Evolutionary conservation across 37 sponge, comb jelly and placozoan genomes (phyloP).

Genomic region (Ianthella basta): DNA sequence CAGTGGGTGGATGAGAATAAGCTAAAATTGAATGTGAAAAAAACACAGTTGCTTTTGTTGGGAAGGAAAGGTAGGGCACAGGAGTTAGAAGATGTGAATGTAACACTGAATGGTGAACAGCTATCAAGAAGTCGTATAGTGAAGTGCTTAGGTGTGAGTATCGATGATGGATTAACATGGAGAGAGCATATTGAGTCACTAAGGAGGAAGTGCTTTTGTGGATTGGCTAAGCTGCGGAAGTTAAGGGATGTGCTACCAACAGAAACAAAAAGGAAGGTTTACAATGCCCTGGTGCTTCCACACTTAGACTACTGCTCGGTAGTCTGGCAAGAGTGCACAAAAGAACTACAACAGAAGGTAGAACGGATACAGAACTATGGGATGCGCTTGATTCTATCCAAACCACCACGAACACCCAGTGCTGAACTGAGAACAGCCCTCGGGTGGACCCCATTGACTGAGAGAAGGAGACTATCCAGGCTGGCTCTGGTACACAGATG

Average conservation of each 20-base stretch:
- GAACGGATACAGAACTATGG: slow-evolving; percentile 33
- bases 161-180: slow-evolving; percentile 6
- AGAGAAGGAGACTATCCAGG: neutral
- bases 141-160: neutral
- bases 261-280: neutral
- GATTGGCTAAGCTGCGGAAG: slow-evolving; percentile 16
- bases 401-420: slow-evolving; percentile 19
- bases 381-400: slow-evolving; percentile 16
- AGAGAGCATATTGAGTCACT: neutral
- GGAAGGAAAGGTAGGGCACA: neutral
- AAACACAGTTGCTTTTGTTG: neutral
- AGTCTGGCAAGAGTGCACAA: slow-evolving; percentile 19
- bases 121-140: neutral
- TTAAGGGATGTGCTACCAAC: slow-evolving; percentile 6
- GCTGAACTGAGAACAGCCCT: neutral
- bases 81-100: neutral
- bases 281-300: neutral
- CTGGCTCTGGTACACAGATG: neutral
- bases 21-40: neutral
- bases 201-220: slow-evolving; percentile 1
- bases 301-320: slow-evolving; percentile 22
- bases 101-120: neutral
- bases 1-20: neutral
- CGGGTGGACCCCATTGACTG: neutral
- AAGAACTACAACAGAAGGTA: neutral